These are phyloP conservation scores for Drosophila longiperda DNA, from an alignment of 2,888 invertebrate genomes.

Conservation along the genomic window DNA sequence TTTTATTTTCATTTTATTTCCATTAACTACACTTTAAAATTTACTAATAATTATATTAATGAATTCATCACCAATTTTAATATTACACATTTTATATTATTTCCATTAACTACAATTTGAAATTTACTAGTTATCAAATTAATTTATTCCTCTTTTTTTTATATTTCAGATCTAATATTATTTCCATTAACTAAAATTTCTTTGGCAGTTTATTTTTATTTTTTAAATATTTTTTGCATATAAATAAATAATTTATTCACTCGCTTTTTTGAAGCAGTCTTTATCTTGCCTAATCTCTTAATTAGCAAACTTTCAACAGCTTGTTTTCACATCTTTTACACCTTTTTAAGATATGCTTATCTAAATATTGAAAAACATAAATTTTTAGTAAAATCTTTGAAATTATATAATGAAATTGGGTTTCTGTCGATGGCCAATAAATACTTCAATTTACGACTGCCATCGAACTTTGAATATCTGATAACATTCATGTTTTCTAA, in stretches of 20 bases:
- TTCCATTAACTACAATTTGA: no score
- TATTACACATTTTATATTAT: no score
- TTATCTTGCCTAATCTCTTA: neutral
- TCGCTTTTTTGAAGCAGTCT: neutral
- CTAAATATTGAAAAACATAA: neutral
- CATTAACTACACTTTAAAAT: no score
- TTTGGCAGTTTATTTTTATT: no score
- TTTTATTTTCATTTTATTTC: no score
- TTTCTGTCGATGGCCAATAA: neutral
- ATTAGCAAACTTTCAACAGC: neutral
- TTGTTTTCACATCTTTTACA: neutral
- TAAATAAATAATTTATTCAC: neutral
- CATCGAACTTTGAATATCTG: conserved; percentile 13
- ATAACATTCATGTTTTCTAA: conserved; percentile 21
- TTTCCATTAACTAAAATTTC: neutral
- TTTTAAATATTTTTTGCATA: neutral
- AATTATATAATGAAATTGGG: neutral
- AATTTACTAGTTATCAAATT: no score
- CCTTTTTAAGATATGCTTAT: neutral
- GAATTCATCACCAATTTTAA: no score
- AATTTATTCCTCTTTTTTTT: no score
- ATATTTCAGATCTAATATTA: no score
- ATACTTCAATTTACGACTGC: conserved; percentile 5
- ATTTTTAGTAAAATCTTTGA: neutral
- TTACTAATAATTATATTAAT: no score